phyloP scores from a whole-genome alignment of 2,888 invertebrate species.

The Stratiomys singularior region DNA sequence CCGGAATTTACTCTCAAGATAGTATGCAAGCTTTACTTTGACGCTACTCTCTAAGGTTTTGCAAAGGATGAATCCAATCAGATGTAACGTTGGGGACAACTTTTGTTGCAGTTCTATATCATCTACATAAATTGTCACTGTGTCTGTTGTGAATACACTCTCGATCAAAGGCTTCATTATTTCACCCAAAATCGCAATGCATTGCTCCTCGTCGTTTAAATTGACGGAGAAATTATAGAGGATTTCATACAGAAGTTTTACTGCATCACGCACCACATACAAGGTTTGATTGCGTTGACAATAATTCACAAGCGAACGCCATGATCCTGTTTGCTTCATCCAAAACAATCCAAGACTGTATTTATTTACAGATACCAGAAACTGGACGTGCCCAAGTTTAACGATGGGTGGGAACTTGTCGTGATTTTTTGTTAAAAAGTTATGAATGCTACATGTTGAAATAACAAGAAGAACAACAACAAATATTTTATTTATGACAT shows the following conservation, averaged over 20 bases:
- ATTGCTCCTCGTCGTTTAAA: constrained; percentile 67
- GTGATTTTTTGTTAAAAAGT: constrained; percentile 55
- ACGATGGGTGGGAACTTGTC: constrained; percentile 69
- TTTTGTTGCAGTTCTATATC: constrained; percentile 67
- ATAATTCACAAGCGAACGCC: constrained; percentile 73
- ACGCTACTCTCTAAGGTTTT: constrained; percentile 66
- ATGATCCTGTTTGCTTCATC: constrained; percentile 71
- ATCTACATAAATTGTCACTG: constrained; percentile 63
- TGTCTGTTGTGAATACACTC: constrained; percentile 65
- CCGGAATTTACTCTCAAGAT: constrained; percentile 61
- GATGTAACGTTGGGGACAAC: constrained; percentile 70
- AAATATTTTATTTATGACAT: no score
- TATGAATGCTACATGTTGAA: constrained; percentile 55
- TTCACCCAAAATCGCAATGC: constrained; percentile 69
- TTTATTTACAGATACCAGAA: constrained; percentile 70
- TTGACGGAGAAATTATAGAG: constrained; percentile 68
- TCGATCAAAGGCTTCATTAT: constrained; percentile 72
- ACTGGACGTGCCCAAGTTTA: constrained; percentile 74
- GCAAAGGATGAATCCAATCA: constrained; percentile 69
- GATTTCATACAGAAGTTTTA: constrained; percentile 72
- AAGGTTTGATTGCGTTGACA: constrained; percentile 76
- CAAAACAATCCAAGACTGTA: constrained; percentile 75
- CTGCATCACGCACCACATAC: constrained; percentile 76
- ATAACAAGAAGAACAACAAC: no score
- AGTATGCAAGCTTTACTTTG: constrained; percentile 59